These are phyloP conservation scores for Dinothrombium tinctorium DNA, from an alignment of 1,140 invertebrate species.

Conservation along the genomic window DNA sequence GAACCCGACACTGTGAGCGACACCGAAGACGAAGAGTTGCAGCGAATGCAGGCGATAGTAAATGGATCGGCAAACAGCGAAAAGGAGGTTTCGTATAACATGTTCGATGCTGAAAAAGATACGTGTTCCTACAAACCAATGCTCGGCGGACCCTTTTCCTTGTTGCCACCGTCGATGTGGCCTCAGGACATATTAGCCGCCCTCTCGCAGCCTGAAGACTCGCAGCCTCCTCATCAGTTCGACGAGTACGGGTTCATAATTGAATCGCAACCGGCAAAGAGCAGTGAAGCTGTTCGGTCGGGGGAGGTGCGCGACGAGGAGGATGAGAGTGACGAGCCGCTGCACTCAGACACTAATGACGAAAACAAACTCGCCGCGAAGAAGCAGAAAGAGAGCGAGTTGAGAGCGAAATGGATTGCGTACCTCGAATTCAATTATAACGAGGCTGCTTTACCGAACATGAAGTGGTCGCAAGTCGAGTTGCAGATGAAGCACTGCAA, in stretches of 20 bases:
- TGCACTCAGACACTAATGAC: no score
- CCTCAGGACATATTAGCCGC: slow-evolving; percentile 74
- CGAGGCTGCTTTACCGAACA: slow-evolving; percentile 38
- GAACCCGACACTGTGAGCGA: slow-evolving; percentile 7
- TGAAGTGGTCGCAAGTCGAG: slow-evolving; percentile 26
- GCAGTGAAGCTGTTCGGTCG: not conserved
- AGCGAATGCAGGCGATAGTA: not conserved
- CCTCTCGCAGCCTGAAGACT: slow-evolving; percentile 26
- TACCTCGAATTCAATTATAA: slow-evolving; percentile 88
- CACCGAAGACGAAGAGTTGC: slow-evolving; percentile 4
- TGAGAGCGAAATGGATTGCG: slow-evolving; percentile 45
- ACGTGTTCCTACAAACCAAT: slow-evolving; percentile 12
- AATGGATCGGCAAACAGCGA: not conserved
- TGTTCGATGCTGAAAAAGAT: not conserved
- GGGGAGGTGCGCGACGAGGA: not conserved
- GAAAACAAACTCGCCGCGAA: no score
- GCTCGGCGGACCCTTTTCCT: slow-evolving; percentile 39
- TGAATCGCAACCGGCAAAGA: not conserved
- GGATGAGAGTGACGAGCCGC: not conserved
- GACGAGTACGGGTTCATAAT: slow-evolving; percentile 7
- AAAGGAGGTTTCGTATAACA: not conserved
- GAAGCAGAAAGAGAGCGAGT: not conserved
- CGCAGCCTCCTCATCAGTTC: not conserved
- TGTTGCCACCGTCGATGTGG: slow-evolving; percentile 84
- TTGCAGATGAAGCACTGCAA: slow-evolving; percentile 55